Evolutionary conservation across 2,797 vertebrate genomes (phyloP), one percentile per base, ranked within the genome.

Genomic region (Megaceryle alcyon): DNA sequence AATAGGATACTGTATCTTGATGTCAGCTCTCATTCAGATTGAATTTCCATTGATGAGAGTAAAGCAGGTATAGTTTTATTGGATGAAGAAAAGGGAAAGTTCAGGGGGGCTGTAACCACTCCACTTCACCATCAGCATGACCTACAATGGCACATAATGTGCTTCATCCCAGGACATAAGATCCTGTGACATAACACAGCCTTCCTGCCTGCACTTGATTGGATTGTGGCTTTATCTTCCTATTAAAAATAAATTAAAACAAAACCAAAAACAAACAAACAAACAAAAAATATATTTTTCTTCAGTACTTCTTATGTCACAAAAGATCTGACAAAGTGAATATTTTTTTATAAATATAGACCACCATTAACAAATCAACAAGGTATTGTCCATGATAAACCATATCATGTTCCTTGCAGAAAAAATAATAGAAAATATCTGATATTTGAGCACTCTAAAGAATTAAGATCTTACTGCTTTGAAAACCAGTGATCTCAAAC

Each of bases 141-240:
- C 19, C 23, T 51, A 15, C 17, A 29, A 49, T 12, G 54, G 39
- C 25, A 48, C 0, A 0, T 41, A 9, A 9, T 0, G 9, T 31
- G 29, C 12, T 41, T 91, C 69, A 78, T 46, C 16, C 28, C 10
- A 15, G 13, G 68, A 26, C 4, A 0, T 43, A 63, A 44, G 19
- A 5, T 37, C 31, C 26, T 59, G 46, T 79, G 43, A 37, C 21
- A 16, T 49, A 93, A 86, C 22, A 75, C 14, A 79, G 3, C 18
- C 41, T 77, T 54, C 21, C 28, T 68, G n/a, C 29, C 41, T 72
- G 33, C 49, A n/a, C 28, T 78, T 49, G 18, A 39, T 11, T 66
- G 35, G 12, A 37, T 48, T 79, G 57, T 37, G 81, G 25, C 16
- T 88, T 83, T 94, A 71, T 56, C 46, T 66, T 76, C 70, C 25